These are phyloP conservation scores for Hippocampus comes DNA, from an alignment of 2,113 vertebrate genomes.

Conservation along the genomic window DNA sequence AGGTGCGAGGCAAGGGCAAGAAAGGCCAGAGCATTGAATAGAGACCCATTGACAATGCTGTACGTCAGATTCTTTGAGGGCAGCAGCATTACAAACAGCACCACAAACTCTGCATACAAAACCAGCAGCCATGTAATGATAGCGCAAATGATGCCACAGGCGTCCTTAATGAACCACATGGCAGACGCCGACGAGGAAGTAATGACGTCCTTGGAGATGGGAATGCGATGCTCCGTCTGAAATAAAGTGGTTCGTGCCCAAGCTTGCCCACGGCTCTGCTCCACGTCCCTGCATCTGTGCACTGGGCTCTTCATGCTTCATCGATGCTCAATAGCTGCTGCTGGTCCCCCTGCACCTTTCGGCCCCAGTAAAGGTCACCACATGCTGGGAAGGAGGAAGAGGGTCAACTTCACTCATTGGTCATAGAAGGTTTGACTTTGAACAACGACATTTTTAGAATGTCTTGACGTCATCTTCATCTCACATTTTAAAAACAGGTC, in stretches of 20 bases:
- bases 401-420: background rate
- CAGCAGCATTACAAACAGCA: slow-evolving; percentile 93
- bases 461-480: too few relatives aligned
- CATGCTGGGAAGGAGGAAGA: slow-evolving; percentile 36
- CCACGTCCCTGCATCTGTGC: slow-evolving; percentile 83
- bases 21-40: slow-evolving; percentile 93
- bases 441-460: too few relatives aligned
- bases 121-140: slow-evolving; percentile 94
- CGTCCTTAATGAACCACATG: slow-evolving; percentile 97
- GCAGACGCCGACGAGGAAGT: slow-evolving; percentile 76
- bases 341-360: slow-evolving; percentile 24
- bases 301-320: slow-evolving; percentile 87
- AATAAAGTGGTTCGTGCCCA: slow-evolving; percentile 69
- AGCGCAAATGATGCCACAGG: slow-evolving; percentile 91
- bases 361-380: slow-evolving; percentile 35
- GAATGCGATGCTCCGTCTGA: slow-evolving; percentile 83
- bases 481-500: too few relatives aligned
- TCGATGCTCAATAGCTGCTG: slow-evolving; percentile 31
- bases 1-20: slow-evolving; percentile 92
- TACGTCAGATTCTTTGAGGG: slow-evolving; percentile 91
- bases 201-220: slow-evolving; percentile 78
- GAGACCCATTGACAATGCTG: slow-evolving; percentile 84
- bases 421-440: background rate
- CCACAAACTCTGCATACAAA: slow-evolving; percentile 94
- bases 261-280: slow-evolving; percentile 82